Evolutionary conservation across 2,888 invertebrate genomes (phyloP).

Genomic region (Limnephilus lunatus): DNA sequence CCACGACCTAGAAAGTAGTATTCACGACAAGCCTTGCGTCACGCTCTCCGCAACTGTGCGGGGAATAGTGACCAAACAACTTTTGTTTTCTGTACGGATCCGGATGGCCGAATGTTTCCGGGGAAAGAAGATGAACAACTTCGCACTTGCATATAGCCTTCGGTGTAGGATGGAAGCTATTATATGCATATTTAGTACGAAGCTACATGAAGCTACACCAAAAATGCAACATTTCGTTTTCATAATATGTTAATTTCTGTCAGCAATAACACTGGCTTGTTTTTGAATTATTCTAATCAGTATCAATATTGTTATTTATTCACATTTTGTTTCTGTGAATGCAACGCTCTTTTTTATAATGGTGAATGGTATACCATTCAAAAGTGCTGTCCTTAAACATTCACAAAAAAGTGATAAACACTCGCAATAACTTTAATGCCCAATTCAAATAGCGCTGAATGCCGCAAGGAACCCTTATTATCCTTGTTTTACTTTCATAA

Average conservation of each 20-base stretch:
- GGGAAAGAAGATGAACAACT: background rate
- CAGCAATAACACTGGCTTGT: background rate
- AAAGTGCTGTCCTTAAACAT: background rate
- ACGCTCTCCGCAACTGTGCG: background rate
- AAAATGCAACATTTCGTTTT: background rate
- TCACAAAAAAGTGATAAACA: background rate
- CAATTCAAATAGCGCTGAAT: background rate
- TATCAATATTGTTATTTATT: background rate
- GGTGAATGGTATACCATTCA: background rate
- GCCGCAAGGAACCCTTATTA: background rate
- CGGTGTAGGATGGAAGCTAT: background rate
- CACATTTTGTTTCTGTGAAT: background rate
- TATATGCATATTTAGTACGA: too few species aligned
- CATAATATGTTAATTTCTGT: background rate
- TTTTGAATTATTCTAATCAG: background rate
- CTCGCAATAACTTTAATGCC: background rate
- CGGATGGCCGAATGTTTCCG: constrained; percentile 11
- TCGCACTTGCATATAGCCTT: background rate
- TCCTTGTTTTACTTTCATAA: background rate
- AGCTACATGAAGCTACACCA: too few species aligned
- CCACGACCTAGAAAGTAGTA: constrained; percentile 30
- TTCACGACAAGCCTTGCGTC: constrained; percentile 21
- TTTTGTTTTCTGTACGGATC: constrained; percentile 16
- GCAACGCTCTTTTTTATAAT: background rate
- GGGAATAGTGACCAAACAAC: constrained; percentile 23